Evolutionary conservation across 53 echinoderm and acorn worm species (phyloP), one percentile per base, ranked within the genome.

Genomic region (Arbacia lixula): DNA sequence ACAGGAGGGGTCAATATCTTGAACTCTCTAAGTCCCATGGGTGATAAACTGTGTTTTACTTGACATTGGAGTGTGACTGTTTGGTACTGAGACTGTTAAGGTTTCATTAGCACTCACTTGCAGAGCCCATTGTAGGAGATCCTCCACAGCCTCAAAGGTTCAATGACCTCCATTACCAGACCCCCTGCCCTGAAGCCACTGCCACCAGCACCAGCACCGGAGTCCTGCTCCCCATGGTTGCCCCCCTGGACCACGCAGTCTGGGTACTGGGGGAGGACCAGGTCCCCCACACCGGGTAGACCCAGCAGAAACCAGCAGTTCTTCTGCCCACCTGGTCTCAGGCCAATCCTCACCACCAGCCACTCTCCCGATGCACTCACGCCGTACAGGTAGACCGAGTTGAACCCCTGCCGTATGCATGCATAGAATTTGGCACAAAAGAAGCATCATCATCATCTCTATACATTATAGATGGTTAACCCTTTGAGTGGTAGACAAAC

Each of bases 81-180:
- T n/a, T n/a, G n/a, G n/a, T n/a, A n/a, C n/a, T n/a, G n/a, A n/a
- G n/a, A n/a, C n/a, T n/a, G n/a, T n/a, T n/a, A n/a, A n/a, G n/a
- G 46, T 46, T 46, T 46, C 46, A 46, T 10, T 14, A 85, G 24
- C 12, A 37, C 56, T 52, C 83, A 90, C 91, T 87, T 87, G 76
- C 91, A 91, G 56, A 91, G 66, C 40, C 91, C 91, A 72, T 91
- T 91, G 58, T 54, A 91, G 33, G 82, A 83, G 58, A 87, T 91
- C 37, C 87, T 24, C 91, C 91, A 91, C 16, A 73, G 74, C 28
- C 84, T 73, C 39, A 91, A 52, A 11, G 91, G 87, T 58, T 91
- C 91, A 25, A 91, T 50, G 55, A 76, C 76, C 40, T 72, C 84
- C 43, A 87, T 40, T 3, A 64, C 65, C 42, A 91, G 83, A 1